Evolutionary conservation across 2,888 invertebrate genomes (phyloP).

Genomic region (Serrognathus titanus): DNA sequence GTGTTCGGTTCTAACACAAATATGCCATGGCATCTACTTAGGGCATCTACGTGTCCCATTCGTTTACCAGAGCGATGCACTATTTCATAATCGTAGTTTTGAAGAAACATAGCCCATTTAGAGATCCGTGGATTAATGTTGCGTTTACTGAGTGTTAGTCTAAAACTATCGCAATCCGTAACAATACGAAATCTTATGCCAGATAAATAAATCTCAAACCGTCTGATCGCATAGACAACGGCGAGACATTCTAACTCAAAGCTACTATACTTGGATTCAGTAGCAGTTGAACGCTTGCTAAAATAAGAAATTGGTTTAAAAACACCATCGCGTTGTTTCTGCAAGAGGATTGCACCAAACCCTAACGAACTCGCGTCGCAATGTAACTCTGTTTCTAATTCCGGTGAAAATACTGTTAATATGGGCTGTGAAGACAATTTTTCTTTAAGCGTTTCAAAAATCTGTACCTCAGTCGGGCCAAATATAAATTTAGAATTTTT

Average conservation of each 20-base stretch:
- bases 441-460: slow-evolving; percentile 25
- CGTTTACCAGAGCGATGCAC: slow-evolving; percentile 26
- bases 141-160: slow-evolving; percentile 29
- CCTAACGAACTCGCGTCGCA: slow-evolving; percentile 37
- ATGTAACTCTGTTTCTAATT: slow-evolving; percentile 37
- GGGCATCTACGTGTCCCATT: slow-evolving; percentile 11
- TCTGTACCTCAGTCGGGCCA: slow-evolving; percentile 20
- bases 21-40: slow-evolving; percentile 6
- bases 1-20: slow-evolving; percentile 3
- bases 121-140: slow-evolving; percentile 30
- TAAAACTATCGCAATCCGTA: slow-evolving; percentile 30
- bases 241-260: slow-evolving; percentile 13
- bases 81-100: slow-evolving; percentile 32
- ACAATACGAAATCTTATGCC: slow-evolving; percentile 32
- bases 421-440: slow-evolving; percentile 27
- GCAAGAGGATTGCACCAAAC: slow-evolving; percentile 36
- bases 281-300: slow-evolving; percentile 32
- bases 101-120: slow-evolving; percentile 31
- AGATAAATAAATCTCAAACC: slow-evolving; percentile 31
- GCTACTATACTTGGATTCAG: slow-evolving; percentile 30
- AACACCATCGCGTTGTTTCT: slow-evolving; percentile 29
- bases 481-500: slow-evolving; percentile 29
- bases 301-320: slow-evolving; percentile 38
- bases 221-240: slow-evolving; percentile 29
- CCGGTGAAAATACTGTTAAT: slow-evolving; percentile 34